Conservation (phyloP, 2,888 invertebrate genomes). For the Orchestes rusci region DNA sequence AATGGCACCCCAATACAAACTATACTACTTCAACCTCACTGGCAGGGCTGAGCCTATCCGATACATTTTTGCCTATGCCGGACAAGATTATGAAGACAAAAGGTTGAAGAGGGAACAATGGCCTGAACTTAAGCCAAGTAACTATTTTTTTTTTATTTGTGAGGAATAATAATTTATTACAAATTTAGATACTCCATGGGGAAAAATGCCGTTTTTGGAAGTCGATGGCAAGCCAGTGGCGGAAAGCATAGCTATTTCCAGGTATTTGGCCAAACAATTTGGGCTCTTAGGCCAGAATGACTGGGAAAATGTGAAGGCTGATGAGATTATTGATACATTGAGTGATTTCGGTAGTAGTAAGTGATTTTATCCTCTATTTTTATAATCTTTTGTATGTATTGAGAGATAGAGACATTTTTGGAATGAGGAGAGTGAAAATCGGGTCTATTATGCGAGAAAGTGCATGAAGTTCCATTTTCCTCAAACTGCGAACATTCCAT, state of each 20-base stretch:
- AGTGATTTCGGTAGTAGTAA: slow-evolving; percentile 49
- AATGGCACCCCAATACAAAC: slow-evolving; percentile 14
- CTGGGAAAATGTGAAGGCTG: slow-evolving; percentile 50
- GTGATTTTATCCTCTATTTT: slow-evolving; percentile 4
- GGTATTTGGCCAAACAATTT: slow-evolving; percentile 49
- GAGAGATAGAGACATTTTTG: too few species aligned
- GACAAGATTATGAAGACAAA: slow-evolving; percentile 12
- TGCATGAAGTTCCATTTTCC: too few species aligned
- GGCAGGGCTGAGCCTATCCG: slow-evolving; percentile 10
- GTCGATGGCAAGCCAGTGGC: slow-evolving; percentile 49
- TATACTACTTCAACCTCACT: slow-evolving; percentile 8
- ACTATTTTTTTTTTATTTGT: slow-evolving; percentile 4
- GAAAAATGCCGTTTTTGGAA: slow-evolving; percentile 52
- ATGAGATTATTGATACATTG: slow-evolving; percentile 49
- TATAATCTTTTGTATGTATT: too few species aligned
- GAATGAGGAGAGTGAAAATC: neutral
- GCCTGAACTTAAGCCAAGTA: slow-evolving; percentile 13
- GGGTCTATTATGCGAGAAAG: too few species aligned
- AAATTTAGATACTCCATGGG: slow-evolving; percentile 48
- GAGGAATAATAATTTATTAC: neutral
- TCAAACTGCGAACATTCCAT: too few species aligned
- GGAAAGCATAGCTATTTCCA: slow-evolving; percentile 51
- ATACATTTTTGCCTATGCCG: slow-evolving; percentile 13
- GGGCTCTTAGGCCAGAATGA: slow-evolving; percentile 49
- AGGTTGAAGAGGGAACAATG: slow-evolving; percentile 7